Base-by-base conservation (phyloP, 2,797 vertebrate species). In the Rhinichthys osculus region DNA sequence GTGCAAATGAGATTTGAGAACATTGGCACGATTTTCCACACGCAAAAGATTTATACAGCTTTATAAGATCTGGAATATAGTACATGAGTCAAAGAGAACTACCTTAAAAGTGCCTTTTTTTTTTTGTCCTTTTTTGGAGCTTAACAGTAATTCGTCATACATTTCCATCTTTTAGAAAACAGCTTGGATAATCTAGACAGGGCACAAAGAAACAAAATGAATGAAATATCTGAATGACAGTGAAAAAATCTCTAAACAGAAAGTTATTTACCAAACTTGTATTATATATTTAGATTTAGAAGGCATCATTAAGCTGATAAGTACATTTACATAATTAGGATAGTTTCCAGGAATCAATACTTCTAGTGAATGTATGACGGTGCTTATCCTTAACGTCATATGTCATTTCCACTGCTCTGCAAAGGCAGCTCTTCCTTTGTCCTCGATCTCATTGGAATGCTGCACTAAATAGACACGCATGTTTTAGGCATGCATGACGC, bases 381-480 rank as follows among this genome's bases (percentile, higher is more conserved):
- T 40, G 69, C n/a, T 62, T 19, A 14, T 71, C 33, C 27, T 33
- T 30, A 73, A 72, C 40, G 11, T 42, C 19, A 27, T 1, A 74
- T 40, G 7, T 19, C 1, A 52, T 52, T 73, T 38, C 11, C 72
- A 40, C 62, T 76, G 9, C 23, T 69, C 33, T 67, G 44, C 1
- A 66, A 42, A 84, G 7, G 33, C 52, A 38, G 11, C 59, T 66
- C 19, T 52, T 50, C 10, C 21, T 69, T 76, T 84, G 76, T 84
- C 16, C 3, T 38, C 21, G 5, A 52, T 40, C 6, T 69, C 73
- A 67, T n/a, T 2, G 44, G 44, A 47, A 78, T 42, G 33, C 35
- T 77, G 30, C 64, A 70, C 38, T 69, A n/a, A 70, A 66, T 59
- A 84, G 35, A n/a, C 23, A 54, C 3, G 0, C 23, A 38, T 33